Evolutionary conservation across 2,888 invertebrate genomes (phyloP), one percentile per base, ranked within the genome.

Genomic region (Leucozona laternaria): DNA sequence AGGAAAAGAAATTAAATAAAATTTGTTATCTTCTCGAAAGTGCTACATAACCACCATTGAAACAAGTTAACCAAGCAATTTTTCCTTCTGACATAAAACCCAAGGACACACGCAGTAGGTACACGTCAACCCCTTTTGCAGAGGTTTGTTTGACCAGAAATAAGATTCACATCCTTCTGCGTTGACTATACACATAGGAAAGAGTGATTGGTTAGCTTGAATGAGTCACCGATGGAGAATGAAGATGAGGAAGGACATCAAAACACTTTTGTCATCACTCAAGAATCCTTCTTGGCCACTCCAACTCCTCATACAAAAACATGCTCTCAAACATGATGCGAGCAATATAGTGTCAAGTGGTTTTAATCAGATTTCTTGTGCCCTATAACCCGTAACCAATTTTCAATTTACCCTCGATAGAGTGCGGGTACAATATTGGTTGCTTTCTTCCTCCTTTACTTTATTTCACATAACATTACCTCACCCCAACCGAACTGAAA

Each of bases 311-410:
- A 15, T 2, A 8, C 43, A 60, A 31, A 20, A 40, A 17, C 79
- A 28, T 50, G 17, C 55, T 25, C 17, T 40, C 37, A 10, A 68
- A 53, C 50, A 68, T 34, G 70, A 60, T 71, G 81, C 70, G 81
- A 58, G 68, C 48, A 79, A 66, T 77, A 70, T 77, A 70, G 72
- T 80, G 77, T 77, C 73, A 82, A 82, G 86, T 79, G 86, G 86
- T 71, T 86, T 82, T 86, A 86, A 86, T 86, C 86, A 86, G 86
- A 86, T 86, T 86, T 86, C 78, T 20, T 71, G 60, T 73, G 75
- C 50, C n/a, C 37, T 64, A 81, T 86, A 81, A 79, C 82, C 86
- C 73, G 79, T 82, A 86, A 81, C 86, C 86, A 86, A 82, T 86
- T 78, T 86, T 75, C 78, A 82, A 82, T 86, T 73, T 86, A 45